A percentile compares a stretch with the other conserved stretches of the same genome.
These are phyloP conservation scores for Branchellion lobata DNA, from an alignment of 2,888 invertebrate species.

Conservation along the genomic window DNA sequence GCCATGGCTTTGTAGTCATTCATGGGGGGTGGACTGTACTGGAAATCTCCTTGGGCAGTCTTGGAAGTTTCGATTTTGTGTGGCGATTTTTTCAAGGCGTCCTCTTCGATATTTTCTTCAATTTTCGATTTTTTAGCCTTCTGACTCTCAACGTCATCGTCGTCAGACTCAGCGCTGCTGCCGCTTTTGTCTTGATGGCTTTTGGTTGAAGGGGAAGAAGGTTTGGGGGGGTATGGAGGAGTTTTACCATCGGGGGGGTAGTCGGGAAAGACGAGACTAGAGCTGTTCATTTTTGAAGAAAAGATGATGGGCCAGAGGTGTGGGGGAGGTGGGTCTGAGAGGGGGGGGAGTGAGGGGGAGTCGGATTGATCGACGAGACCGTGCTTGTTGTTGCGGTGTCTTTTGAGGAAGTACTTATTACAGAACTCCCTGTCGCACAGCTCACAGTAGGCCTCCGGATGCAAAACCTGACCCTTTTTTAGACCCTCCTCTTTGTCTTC, in stretches of 20 bases:
- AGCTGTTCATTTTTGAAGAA: not conserved
- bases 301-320: not conserved
- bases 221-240: not conserved
- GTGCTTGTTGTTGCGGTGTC: slow-evolving; percentile 95
- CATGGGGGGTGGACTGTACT: not conserved
- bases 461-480: slow-evolving; percentile 71
- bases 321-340: not conserved
- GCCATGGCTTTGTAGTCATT: slow-evolving; percentile 40
- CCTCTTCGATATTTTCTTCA: not conserved
- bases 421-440: slow-evolving; percentile 97
- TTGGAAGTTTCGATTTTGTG: not conserved
- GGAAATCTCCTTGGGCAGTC: slow-evolving; percentile 2
- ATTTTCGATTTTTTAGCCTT: slow-evolving; percentile 29
- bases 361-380: slow-evolving; percentile 69
- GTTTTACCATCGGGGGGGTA: not conserved
- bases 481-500: not conserved
- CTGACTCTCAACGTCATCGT: slow-evolving; percentile 23
- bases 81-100: not conserved
- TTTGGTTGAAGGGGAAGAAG: slow-evolving; percentile 26
- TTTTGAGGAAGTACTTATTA: slow-evolving; percentile 95
- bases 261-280: slow-evolving; percentile 26
- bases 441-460: slow-evolving; percentile 94
- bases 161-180: slow-evolving; percentile 28
- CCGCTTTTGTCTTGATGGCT: not conserved
- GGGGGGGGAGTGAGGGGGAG: slow-evolving; percentile 8